Percentiles rank a stretch among this genome's conserved stretches.
Conservation (phyloP, 2,113 vertebrate genomes). For the Crotalus viridis region DNA sequence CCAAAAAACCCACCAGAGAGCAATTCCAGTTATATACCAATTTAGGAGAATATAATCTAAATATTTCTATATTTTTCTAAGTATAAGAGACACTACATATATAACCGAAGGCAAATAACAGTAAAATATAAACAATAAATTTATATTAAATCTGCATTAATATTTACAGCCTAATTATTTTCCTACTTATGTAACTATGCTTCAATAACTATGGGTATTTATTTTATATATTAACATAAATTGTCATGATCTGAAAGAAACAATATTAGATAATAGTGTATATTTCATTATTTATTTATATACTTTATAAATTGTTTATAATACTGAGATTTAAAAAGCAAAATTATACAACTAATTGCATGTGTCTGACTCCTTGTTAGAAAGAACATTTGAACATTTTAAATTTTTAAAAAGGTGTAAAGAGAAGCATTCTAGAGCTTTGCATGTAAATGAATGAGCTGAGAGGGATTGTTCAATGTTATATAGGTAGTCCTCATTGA, state of each 20-base stretch:
- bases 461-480: background rate
- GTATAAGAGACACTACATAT: background rate
- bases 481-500: background rate
- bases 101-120: background rate
- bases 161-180: background rate
- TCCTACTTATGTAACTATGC: background rate
- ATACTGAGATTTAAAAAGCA: background rate
- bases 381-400: background rate
- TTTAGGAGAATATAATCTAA: background rate
- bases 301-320: background rate
- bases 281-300: background rate
- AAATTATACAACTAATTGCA: background rate
- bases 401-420: background rate
- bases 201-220: background rate
- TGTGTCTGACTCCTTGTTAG: background rate
- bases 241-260: background rate
- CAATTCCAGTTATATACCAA: background rate
- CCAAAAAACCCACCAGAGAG: background rate
- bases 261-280: background rate
- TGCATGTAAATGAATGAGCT: background rate
- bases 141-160: background rate
- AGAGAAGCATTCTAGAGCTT: background rate
- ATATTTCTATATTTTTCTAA: background rate
- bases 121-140: background rate
- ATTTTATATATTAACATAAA: background rate